phyloP scores from a whole-genome alignment of 2,888 invertebrate species.

The Lasius fuliginosus region DNA sequence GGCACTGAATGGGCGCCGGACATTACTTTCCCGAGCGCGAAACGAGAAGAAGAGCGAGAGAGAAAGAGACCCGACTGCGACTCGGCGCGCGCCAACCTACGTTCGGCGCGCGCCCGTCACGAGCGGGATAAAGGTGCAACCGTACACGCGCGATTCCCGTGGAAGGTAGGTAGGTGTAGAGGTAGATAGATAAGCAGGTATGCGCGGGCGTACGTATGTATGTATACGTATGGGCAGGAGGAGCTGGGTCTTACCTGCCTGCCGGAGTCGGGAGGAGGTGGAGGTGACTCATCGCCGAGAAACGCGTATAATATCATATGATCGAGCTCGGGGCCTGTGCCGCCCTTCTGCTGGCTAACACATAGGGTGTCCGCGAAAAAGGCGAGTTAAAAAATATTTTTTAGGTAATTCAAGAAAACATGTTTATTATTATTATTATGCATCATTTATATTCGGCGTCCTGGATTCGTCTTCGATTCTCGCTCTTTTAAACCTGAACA shows the following conservation, averaged over 20 bases:
- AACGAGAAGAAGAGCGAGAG: constrained; percentile 23
- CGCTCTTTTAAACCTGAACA: background rate
- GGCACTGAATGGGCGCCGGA: constrained; percentile 76
- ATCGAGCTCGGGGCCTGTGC: constrained; percentile 44
- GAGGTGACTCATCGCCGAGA: constrained; percentile 69
- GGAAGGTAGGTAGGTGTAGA: constrained; percentile 18
- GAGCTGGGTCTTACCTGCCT: constrained; percentile 46
- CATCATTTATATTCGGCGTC: background rate
- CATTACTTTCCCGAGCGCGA: constrained; percentile 74
- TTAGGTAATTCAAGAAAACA: background rate
- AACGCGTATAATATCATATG: constrained; percentile 62
- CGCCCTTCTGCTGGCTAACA: constrained; percentile 35
- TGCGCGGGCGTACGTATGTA: constrained; percentile 60
- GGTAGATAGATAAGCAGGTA: constrained; percentile 20
- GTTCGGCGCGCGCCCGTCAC: constrained; percentile 61
- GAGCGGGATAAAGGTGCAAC: constrained; percentile 61
- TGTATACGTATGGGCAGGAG: constrained; percentile 22
- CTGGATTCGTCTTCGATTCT: background rate
- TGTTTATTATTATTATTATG: background rate
- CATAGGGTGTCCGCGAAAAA: constrained; percentile 37
- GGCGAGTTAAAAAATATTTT: background rate
- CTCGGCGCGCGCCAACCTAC: constrained; percentile 68
- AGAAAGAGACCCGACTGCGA: constrained; percentile 27
- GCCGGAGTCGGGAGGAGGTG: constrained; percentile 43
- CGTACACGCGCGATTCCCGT: constrained; percentile 55